These are phyloP conservation scores for Rhyacichthys aspro DNA, from an alignment of 2,797 vertebrate species.

Conservation along the genomic window DNA sequence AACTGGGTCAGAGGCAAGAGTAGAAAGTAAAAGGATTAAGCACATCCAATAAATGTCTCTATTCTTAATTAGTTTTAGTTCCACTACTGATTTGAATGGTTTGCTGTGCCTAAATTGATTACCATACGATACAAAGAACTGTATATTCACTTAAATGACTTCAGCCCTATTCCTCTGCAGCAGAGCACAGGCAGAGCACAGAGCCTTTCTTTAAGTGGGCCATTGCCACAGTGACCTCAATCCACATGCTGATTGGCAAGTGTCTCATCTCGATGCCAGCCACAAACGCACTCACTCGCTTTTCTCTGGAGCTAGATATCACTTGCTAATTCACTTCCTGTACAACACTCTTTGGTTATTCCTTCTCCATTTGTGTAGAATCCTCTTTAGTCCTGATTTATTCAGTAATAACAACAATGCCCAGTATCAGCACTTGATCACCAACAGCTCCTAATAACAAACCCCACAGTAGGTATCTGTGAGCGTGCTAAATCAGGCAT, in stretches of 20 bases:
- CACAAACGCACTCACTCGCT: slow-evolving; percentile 44
- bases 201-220: slow-evolving; percentile 44
- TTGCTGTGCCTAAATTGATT: slow-evolving; percentile 12
- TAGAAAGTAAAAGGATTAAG: neutral
- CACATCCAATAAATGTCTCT: neutral
- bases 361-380: slow-evolving; percentile 6
- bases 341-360: slow-evolving; percentile 29
- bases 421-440: too few species aligned
- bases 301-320: slow-evolving; percentile 50
- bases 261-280: slow-evolving; percentile 53
- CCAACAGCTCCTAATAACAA: too few species aligned
- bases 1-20: slow-evolving; percentile 29
- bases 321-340: slow-evolving; percentile 49
- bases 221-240: slow-evolving; percentile 64
- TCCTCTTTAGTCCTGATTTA: too few species aligned
- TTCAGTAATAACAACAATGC: too few species aligned
- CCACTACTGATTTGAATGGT: neutral
- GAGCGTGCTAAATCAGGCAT: too few species aligned
- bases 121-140: slow-evolving; percentile 17
- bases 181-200: slow-evolving; percentile 36
- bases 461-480: too few species aligned
- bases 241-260: slow-evolving; percentile 67
- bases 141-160: slow-evolving; percentile 20
- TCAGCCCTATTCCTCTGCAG: neutral
- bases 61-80: slow-evolving; percentile 25